Percentiles rank a stretch among this genome's conserved stretches.
These are phyloP conservation scores for Lamproptera curius DNA, from an alignment of 2,888 invertebrate genomes.

Conservation along the genomic window DNA sequence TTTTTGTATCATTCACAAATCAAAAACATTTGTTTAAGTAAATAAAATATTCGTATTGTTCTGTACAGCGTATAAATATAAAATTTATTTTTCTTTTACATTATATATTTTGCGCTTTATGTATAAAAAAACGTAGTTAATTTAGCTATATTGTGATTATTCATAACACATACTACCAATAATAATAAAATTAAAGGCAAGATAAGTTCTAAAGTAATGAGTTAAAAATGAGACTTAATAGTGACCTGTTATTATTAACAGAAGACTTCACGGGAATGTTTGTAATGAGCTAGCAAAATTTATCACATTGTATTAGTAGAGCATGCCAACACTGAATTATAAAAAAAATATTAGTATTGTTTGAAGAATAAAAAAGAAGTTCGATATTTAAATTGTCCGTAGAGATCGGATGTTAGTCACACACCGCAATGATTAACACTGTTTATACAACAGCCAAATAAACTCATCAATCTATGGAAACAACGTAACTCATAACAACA, in stretches of 20 bases:
- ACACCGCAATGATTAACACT: conserved; percentile 13
- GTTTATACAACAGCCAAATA: too few species aligned
- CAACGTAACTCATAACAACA: too few species aligned
- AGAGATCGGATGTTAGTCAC: conserved; percentile 18
- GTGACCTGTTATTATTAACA: not conserved
- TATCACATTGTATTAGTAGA: conserved; percentile 19
- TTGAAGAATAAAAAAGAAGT: conserved; percentile 6
- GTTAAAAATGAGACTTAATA: not conserved
- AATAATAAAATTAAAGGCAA: conserved; percentile 15
- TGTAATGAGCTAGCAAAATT: conserved; percentile 9
- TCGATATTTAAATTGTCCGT: conserved; percentile 14
- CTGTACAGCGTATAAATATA: too few species aligned
- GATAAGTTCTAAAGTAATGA: conserved; percentile 6
- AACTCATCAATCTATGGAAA: too few species aligned
- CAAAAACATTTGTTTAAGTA: too few species aligned
- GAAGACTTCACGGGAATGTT: conserved; percentile 18
- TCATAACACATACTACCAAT: not conserved
- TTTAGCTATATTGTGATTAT: conserved; percentile 1
- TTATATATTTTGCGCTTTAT: conserved; percentile 8
- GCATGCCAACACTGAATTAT: conserved; percentile 13
- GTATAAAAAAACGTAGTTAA: not conserved
- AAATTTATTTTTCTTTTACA: too few species aligned
- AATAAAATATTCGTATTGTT: too few species aligned
- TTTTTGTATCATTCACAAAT: too few species aligned
- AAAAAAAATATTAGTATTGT: not conserved